phyloP scores from a whole-genome alignment of 1,140 invertebrate species.

The Metaphire vulgaris region DNA sequence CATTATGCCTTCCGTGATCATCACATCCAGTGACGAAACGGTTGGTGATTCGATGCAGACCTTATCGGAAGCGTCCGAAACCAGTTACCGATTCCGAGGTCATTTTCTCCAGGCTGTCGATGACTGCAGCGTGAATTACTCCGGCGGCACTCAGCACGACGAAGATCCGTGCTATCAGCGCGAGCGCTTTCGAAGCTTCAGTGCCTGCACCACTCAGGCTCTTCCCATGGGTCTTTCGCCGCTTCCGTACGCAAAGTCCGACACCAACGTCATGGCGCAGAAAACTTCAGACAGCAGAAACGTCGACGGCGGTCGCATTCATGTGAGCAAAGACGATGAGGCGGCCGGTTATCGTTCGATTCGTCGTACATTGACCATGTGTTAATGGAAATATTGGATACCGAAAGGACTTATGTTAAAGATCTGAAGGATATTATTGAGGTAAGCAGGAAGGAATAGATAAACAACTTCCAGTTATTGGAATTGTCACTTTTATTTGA shows the following conservation, averaged over 20 bases:
- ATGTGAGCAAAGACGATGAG: neutral
- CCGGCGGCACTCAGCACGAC: neutral
- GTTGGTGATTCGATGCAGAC: neutral
- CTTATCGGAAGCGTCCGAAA: neutral
- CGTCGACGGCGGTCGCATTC: neutral
- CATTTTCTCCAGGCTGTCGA: too few species aligned
- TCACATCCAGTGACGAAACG: neutral
- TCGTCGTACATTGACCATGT: conserved; percentile 56
- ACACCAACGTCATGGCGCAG: neutral
- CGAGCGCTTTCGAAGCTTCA: neutral
- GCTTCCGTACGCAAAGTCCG: neutral
- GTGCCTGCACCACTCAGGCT: neutral
- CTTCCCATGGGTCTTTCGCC: neutral
- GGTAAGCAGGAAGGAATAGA: too few species aligned
- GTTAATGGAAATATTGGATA: conserved; percentile 83
- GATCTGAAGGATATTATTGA: conserved; percentile 84
- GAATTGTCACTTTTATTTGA: too few species aligned
- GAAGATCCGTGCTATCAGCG: neutral
- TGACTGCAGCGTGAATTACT: neutral
- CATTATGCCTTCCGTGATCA: neutral
- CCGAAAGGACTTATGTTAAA: conserved; percentile 83
- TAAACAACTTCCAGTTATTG: too few species aligned
- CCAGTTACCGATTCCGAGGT: neutral
- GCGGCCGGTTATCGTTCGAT: neutral
- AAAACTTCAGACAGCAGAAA: neutral